These are phyloP conservation scores for Eremophila alpestris DNA, from an alignment of 2,797 vertebrate species.

Conservation along the genomic window DNA sequence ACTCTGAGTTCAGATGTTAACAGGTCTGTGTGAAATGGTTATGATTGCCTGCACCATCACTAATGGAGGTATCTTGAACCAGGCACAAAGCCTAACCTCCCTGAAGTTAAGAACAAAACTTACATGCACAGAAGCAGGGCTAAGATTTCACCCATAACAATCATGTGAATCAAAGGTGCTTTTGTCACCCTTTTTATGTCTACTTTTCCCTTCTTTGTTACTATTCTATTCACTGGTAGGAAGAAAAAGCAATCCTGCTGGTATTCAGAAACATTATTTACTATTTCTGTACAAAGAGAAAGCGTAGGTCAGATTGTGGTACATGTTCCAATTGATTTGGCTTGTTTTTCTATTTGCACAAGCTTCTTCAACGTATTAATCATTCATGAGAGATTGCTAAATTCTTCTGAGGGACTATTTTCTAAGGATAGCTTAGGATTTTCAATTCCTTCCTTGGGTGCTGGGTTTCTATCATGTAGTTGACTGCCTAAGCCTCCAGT, in stretches of 20 bases:
- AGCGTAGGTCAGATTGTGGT: not conserved
- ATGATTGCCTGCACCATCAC: not conserved
- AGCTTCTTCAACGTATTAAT: conserved; percentile 17
- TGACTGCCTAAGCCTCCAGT: not conserved
- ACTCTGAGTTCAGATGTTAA: not conserved
- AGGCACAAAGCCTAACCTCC: not conserved
- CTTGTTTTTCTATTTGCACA: not conserved
- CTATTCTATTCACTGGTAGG: not conserved
- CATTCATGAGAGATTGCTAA: conserved; percentile 6
- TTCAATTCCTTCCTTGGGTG: not conserved
- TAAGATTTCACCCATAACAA: not conserved
- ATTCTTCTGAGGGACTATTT: conserved; percentile 11
- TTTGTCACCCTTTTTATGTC: conserved; percentile 20
- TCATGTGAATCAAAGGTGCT: conserved; percentile 1
- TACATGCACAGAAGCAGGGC: not conserved
- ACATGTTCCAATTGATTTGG: conserved; percentile 14
- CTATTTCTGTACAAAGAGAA: conserved; percentile 34
- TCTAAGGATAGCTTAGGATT: not conserved
- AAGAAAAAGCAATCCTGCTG: conserved; percentile 35
- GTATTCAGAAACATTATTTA: conserved; percentile 36
- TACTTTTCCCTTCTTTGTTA: conserved; percentile 21
- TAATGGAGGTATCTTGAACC: not conserved
- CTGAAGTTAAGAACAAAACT: not conserved
- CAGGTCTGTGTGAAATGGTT: not conserved
- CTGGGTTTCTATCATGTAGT: not conserved